Percentiles rank a stretch among this genome's conserved stretches.
These are phyloP conservation scores for Sebastes reedi DNA, from an alignment of 2,797 vertebrate species.

Conservation along the genomic window DNA sequence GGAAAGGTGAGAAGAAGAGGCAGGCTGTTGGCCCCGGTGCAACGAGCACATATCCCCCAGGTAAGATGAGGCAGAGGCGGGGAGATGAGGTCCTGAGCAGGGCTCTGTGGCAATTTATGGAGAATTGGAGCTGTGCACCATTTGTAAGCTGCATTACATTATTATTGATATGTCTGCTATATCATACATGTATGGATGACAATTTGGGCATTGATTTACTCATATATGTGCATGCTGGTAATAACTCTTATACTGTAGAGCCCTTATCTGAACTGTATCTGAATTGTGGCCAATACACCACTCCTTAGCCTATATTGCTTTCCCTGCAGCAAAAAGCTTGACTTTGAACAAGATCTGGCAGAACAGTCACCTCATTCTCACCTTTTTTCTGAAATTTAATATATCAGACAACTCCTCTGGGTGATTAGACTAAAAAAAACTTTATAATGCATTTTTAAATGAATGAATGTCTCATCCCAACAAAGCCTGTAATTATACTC, in stretches of 20 bases:
- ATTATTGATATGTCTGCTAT: background rate
- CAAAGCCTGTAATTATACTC: background rate
- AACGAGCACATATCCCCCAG: constrained; percentile 40
- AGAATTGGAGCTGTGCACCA: background rate
- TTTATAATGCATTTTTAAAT: background rate
- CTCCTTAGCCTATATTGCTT: background rate
- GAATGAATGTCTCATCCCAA: background rate
- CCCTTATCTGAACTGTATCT: background rate
- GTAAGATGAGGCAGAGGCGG: constrained; percentile 35
- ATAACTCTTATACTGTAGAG: background rate
- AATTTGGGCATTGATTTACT: background rate
- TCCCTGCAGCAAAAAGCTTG: constrained; percentile 17
- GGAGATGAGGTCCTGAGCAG: background rate
- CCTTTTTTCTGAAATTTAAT: background rate
- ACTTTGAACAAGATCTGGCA: constrained; percentile 45
- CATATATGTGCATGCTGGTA: background rate
- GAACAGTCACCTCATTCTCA: constrained; percentile 1
- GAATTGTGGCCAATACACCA: constrained; percentile 3
- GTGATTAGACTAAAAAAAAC: background rate
- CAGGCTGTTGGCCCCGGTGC: constrained; percentile 40
- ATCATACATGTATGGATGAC: background rate
- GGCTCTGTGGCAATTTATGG: background rate
- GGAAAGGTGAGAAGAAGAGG: constrained; percentile 54
- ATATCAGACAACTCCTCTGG: background rate
- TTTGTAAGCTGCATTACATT: background rate